phyloP scores from a whole-genome alignment of 2,888 invertebrate genomes.

The Hypolimnas misippus region DNA sequence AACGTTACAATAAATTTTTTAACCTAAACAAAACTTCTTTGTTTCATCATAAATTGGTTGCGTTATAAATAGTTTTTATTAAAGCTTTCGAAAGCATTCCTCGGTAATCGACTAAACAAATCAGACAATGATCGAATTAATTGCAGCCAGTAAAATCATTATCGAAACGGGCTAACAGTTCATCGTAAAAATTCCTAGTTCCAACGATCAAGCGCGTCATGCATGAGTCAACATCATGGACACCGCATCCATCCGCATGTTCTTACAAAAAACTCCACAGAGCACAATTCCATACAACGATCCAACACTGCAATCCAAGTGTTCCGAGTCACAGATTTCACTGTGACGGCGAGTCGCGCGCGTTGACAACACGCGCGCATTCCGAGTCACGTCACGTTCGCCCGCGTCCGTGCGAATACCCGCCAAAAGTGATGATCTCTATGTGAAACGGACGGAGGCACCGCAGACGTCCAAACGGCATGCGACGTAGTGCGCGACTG shows the following conservation, averaged over 20 bases:
- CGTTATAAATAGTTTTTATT: not conserved
- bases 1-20: not conserved
- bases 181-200: conserved; percentile 60
- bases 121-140: not conserved
- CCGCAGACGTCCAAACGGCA: conserved; percentile 60
- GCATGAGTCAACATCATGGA: conserved; percentile 81
- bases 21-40: not conserved
- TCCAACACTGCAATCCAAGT: conserved; percentile 84
- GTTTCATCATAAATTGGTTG: not conserved
- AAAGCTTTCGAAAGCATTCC: not conserved
- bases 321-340: conserved; percentile 74
- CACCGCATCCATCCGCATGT: conserved; percentile 73
- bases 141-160: conserved; percentile 16
- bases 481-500: conserved; percentile 76
- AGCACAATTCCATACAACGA: conserved; percentile 68
- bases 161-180: conserved; percentile 23
- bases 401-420: conserved; percentile 70
- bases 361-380: conserved; percentile 72
- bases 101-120: not conserved
- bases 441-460: conserved; percentile 51
- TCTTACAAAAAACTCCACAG: conserved; percentile 67
- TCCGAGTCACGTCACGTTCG: conserved; percentile 70
- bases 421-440: conserved; percentile 74
- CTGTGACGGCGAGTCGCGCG: conserved; percentile 61
- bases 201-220: conserved; percentile 80